Base-by-base conservation (phyloP, 2,113 vertebrate species). In the Aviceda subcristata region DNA sequence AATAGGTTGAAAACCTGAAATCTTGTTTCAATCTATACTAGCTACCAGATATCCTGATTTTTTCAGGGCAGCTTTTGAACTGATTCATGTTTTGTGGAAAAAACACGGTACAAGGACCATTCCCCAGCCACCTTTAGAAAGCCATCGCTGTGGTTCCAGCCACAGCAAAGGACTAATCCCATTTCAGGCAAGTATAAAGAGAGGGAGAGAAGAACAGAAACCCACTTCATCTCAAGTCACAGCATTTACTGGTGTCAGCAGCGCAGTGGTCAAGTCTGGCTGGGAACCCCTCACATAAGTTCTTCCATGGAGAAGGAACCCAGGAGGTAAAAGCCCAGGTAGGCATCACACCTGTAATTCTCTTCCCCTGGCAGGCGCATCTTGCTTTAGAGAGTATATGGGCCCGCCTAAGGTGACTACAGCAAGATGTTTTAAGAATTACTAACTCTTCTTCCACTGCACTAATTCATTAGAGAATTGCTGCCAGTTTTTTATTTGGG, bases 271-370 rank as follows among this genome's bases (percentile, higher is more conserved):
- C 45, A 84, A 53, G 63, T 15, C 64, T 78, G 68, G 19, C 32
- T 6, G 2, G 62, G 32, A 94, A n/a, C 2, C 4, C 13, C 23
- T 41, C 41, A 13, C 0, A 0, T 34, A 48, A 63, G 5, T 23
- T 86, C 29, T 69, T 68, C 34, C 59, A 30, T 3, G 15, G 57
- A 53, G 62, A 82, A 73, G 15, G 59, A 87, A n/a, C 9, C 27
- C 29, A 15, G 51, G 38, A 62, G 21, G 6, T 43, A 69, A 86
- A 95, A 90, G 14, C 22, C 34, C 43, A 7, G 13, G 39, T 12
- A 81, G 29, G 26, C 22, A 82, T 36, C 4, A 1, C 7, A 39
- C 14, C 26, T 67, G 43, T 5, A 19, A 88, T 45, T 17, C 22
- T 62, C 22, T 80, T 57, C 29, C 59, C 17, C 55, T 34, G 26